A percentile compares a stretch with the other conserved stretches of the same genome.
Conservation (phyloP, 2,113 vertebrate genomes). For the Prunella himalayana region DNA sequence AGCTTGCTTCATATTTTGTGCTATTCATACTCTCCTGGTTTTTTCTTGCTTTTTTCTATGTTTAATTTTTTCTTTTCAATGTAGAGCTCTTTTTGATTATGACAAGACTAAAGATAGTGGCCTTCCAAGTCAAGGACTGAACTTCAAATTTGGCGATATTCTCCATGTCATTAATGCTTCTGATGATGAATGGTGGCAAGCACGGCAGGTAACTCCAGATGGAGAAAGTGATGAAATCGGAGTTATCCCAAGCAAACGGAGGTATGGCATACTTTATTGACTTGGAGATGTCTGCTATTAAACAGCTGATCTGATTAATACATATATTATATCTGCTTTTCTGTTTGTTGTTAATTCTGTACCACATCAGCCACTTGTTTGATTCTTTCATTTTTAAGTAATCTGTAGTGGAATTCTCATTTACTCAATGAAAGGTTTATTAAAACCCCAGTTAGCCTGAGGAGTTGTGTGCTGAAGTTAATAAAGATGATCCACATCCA, state of each 20-base stretch:
- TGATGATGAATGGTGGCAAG: conserved; percentile 86
- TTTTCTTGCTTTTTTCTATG: neutral
- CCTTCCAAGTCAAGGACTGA: conserved; percentile 83
- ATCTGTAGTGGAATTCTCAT: neutral
- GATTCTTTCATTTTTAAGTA: neutral
- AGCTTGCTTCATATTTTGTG: neutral
- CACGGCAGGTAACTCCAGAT: conserved; percentile 77
- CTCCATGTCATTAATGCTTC: conserved; percentile 85
- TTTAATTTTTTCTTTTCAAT: neutral
- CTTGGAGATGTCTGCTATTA: neutral
- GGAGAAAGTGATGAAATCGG: conserved; percentile 82
- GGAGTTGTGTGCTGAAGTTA: neutral
- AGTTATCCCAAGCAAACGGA: conserved; percentile 84
- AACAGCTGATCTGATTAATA: neutral
- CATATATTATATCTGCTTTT: neutral
- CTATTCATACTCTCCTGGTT: neutral
- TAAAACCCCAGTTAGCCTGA: neutral
- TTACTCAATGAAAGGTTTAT: neutral
- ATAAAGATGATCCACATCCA: neutral
- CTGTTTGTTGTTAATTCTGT: neutral
- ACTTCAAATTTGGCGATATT: conserved; percentile 82
- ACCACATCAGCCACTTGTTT: neutral
- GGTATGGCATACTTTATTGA: conserved; percentile 47
- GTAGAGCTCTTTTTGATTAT: conserved; percentile 83
- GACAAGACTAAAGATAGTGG: conserved; percentile 85